A percentile compares a stretch with the other conserved stretches of the same genome.
These are phyloP conservation scores for Mastacembelus armatus DNA, from an alignment of 2,797 vertebrate genomes.

Conservation along the genomic window DNA sequence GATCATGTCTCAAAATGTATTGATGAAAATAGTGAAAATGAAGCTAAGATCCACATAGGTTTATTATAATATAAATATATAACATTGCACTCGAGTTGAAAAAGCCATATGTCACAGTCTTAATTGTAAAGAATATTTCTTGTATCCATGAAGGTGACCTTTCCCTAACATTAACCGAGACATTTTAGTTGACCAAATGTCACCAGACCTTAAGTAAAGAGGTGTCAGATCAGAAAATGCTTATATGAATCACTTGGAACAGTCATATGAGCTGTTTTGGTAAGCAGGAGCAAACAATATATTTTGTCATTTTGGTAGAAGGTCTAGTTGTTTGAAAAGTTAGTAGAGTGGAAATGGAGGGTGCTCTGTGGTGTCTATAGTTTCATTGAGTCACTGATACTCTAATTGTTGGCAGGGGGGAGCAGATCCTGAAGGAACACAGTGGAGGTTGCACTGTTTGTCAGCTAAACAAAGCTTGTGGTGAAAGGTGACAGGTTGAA, in stretches of 20 bases:
- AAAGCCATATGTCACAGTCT: no score
- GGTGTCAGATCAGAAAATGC: no score
- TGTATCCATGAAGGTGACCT: background rate
- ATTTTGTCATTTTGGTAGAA: background rate
- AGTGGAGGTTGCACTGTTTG: background rate
- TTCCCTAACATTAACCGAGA: background rate
- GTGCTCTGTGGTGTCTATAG: conserved; percentile 1
- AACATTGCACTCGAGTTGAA: no score
- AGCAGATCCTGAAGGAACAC: background rate
- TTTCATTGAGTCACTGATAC: conserved; percentile 4
- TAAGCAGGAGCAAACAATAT: background rate
- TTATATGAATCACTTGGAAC: background rate
- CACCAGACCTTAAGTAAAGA: background rate
- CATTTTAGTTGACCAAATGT: background rate
- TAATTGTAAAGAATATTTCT: no score
- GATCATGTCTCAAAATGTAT: no score
- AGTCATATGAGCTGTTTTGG: background rate
- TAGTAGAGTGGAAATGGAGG: background rate
- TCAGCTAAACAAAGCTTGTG: conserved; percentile 7
- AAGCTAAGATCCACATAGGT: no score
- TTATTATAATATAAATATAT: no score
- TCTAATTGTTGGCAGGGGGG: background rate
- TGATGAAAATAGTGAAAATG: no score
- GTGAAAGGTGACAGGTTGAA: conserved; percentile 11
- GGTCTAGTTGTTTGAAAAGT: background rate